Conservation (phyloP, 2,797 vertebrate species). For the Pelochelys cantorii region DNA sequence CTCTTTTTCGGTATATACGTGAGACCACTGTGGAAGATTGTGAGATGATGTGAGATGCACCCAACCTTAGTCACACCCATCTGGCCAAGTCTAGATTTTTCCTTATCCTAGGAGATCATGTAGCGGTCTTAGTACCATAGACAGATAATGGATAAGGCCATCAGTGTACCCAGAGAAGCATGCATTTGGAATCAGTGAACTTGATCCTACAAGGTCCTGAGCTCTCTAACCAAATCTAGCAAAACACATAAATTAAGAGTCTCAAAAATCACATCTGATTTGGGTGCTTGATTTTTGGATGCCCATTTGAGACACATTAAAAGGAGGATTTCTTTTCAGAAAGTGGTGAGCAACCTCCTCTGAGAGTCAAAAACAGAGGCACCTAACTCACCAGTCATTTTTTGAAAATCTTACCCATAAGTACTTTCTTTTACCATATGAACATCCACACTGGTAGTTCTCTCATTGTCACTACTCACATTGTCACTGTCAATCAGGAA, state of each 20-base stretch:
- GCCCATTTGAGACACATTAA: neutral
- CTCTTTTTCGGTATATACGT: constrained; percentile 10
- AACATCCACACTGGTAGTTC: neutral
- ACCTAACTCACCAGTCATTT: neutral
- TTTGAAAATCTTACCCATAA: neutral
- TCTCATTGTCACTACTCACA: neutral
- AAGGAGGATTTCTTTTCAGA: neutral
- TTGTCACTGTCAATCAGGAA: neutral
- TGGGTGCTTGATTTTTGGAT: neutral
- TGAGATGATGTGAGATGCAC: constrained; percentile 15
- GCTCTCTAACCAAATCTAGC: neutral
- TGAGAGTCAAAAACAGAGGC: neutral
- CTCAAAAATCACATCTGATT: neutral
- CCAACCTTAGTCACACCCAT: neutral
- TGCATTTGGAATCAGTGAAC: neutral
- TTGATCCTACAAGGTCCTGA: neutral
- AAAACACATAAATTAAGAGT: neutral
- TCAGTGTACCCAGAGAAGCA: neutral
- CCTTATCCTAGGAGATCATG: neutral
- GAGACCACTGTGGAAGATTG: neutral
- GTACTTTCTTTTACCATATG: neutral
- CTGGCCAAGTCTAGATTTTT: neutral
- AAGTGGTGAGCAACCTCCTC: neutral
- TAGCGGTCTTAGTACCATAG: neutral
- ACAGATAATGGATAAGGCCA: neutral